Conservation (phyloP, 2,888 invertebrate genomes). For the Drosophila monieri region DNA sequence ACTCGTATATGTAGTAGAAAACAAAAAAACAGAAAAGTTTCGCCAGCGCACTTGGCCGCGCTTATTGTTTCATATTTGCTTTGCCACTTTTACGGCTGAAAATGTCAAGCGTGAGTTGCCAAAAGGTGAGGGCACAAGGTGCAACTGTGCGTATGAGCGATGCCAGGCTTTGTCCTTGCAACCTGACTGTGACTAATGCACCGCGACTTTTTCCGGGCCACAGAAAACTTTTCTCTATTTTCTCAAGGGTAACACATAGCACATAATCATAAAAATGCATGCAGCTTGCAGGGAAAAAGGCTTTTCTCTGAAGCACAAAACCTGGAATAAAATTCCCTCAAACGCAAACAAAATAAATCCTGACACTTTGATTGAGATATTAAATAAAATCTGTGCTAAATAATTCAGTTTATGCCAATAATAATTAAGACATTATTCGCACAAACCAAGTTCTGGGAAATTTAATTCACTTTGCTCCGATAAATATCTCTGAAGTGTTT, state of each 20-base stretch:
- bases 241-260: conserved; percentile 45
- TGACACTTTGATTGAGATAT: not conserved
- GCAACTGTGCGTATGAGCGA: conserved; percentile 69
- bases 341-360: not conserved
- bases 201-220: conserved; percentile 47
- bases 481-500: not conserved
- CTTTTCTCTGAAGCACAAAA: not conserved
- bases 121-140: conserved; percentile 43
- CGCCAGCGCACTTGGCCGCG: conserved; percentile 13
- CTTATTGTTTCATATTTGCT: conserved; percentile 37
- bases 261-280: conserved; percentile 30
- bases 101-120: conserved; percentile 44
- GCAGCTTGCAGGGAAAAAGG: conserved; percentile 11
- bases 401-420: not conserved
- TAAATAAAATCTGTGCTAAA: not conserved
- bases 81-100: conserved; percentile 46
- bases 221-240: conserved; percentile 43
- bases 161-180: conserved; percentile 57
- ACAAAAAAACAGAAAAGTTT: conserved; percentile 2
- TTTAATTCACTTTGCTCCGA: not conserved
- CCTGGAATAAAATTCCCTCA: not conserved
- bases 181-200: conserved; percentile 64
- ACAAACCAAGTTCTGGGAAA: not conserved
- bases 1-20: not conserved
- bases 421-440: not conserved